Percentiles rank a stretch among this genome's conserved stretches.
Evolutionary conservation across 2,888 invertebrate species (phyloP).

Genomic region (Actias luna): DNA sequence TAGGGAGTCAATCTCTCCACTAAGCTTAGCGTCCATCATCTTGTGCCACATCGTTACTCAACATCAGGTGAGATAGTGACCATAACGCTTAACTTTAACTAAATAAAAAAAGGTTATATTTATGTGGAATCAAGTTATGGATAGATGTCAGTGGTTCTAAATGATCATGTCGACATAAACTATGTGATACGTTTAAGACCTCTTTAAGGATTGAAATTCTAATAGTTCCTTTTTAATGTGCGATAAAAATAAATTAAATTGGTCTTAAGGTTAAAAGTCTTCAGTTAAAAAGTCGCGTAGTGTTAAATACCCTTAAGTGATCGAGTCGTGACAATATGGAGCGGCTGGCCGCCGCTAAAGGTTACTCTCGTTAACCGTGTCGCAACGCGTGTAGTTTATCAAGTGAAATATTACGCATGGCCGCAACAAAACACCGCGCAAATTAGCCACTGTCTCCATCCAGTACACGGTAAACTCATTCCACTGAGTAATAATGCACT

Average conservation of each 20-base stretch:
- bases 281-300: not conserved
- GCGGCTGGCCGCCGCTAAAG: constrained; percentile 70
- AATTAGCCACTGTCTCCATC: constrained; percentile 19
- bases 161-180: not conserved
- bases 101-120: too few species aligned
- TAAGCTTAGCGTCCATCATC: too few species aligned
- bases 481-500: constrained; percentile 15
- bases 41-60: too few species aligned
- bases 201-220: not conserved
- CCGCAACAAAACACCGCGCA: constrained; percentile 22
- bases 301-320: constrained; percentile 43
- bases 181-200: not conserved
- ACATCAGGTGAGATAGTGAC: too few species aligned
- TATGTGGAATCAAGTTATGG: too few species aligned
- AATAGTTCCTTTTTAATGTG: not conserved
- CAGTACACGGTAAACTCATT: constrained; percentile 14
- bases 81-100: too few species aligned
- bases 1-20: too few species aligned
- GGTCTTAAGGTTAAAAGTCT: not conserved
- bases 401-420: constrained; percentile 51
- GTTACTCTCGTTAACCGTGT: constrained; percentile 76
- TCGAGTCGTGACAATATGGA: constrained; percentile 75
- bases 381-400: constrained; percentile 58
- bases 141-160: not conserved
- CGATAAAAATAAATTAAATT: constrained; percentile 1